A percentile compares a stretch with the other conserved stretches of the same genome.
Conservation (phyloP, 1,140 invertebrate species). For the Zaprionus vittiger region DNA sequence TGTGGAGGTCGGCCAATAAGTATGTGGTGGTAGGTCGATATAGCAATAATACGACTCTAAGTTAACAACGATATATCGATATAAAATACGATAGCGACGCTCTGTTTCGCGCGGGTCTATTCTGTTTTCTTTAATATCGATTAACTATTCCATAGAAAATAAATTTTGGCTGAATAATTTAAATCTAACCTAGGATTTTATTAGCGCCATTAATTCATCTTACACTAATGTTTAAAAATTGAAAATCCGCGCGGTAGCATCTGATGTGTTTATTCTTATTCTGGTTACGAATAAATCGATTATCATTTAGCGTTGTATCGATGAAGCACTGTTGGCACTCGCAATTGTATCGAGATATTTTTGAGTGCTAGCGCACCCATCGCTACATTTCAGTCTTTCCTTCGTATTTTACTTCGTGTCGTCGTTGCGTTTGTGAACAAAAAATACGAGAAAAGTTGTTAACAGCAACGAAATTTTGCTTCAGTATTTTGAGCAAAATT, state of each 20-base stretch:
- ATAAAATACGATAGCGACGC: neutral
- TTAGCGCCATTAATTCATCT: neutral
- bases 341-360: constrained; percentile 23
- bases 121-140: neutral
- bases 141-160: neutral
- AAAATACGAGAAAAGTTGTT: constrained; percentile 68
- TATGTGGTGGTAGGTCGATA: neutral
- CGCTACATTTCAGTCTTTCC: constrained; percentile 46
- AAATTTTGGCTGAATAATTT: neutral
- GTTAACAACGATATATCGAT: neutral
- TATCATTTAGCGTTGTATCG: constrained; percentile 2
- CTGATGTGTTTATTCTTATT: neutral
- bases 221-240: neutral
- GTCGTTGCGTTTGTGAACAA: constrained; percentile 75
- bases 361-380: constrained; percentile 3
- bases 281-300: neutral
- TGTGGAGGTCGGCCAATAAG: constrained; percentile 7
- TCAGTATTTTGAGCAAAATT: constrained; percentile 64
- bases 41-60: neutral
- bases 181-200: neutral
- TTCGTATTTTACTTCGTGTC: constrained; percentile 64
- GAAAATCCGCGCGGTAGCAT: neutral
- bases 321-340: neutral
- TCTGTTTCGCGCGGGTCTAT: neutral
- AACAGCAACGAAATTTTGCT: constrained; percentile 53